Percentiles rank a stretch among this genome's conserved stretches.
These are phyloP conservation scores for Paramisgurnus dabryanus DNA, from an alignment of 2,113 vertebrate species.

Conservation along the genomic window DNA sequence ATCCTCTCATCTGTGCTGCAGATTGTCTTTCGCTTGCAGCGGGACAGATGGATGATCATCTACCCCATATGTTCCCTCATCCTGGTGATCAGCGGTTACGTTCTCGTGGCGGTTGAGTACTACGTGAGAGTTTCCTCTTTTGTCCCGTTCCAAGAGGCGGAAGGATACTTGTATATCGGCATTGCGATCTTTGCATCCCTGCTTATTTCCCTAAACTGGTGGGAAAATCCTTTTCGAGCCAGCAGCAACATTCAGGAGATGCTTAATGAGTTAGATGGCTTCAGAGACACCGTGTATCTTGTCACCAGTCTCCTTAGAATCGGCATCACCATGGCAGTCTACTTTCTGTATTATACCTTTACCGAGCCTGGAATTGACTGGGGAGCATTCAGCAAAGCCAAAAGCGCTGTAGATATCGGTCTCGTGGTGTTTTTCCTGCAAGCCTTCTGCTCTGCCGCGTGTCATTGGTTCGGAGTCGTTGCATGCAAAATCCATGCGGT, in stretches of 20 bases:
- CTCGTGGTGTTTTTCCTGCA: constrained; percentile 72
- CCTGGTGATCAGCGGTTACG: constrained; percentile 69
- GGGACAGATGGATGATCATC: constrained; percentile 70
- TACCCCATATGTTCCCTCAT: constrained; percentile 74
- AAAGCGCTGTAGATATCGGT: constrained; percentile 59
- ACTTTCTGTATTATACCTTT: constrained; percentile 64
- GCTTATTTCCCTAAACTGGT: constrained; percentile 76
- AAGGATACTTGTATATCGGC: constrained; percentile 63
- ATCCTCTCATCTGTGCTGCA: constrained; percentile 72
- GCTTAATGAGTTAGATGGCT: constrained; percentile 67
- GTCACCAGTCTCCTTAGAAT: constrained; percentile 74
- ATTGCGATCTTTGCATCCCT: constrained; percentile 69
- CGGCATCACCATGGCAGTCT: constrained; percentile 65
- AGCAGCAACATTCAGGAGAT: constrained; percentile 65
- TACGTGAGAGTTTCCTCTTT: constrained; percentile 63
- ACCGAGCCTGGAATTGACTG: constrained; percentile 52
- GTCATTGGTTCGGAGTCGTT: constrained; percentile 81
- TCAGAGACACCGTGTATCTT: constrained; percentile 71
- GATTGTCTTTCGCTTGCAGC: constrained; percentile 66
- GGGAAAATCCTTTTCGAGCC: constrained; percentile 77
- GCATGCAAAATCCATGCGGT: constrained; percentile 79
- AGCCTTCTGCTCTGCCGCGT: constrained; percentile 73
- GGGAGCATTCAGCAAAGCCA: constrained; percentile 42
- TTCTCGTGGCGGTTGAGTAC: constrained; percentile 69
- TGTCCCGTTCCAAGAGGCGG: constrained; percentile 14